phyloP scores from a whole-genome alignment of 1,140 invertebrate genomes.

The Papilio helenus region DNA sequence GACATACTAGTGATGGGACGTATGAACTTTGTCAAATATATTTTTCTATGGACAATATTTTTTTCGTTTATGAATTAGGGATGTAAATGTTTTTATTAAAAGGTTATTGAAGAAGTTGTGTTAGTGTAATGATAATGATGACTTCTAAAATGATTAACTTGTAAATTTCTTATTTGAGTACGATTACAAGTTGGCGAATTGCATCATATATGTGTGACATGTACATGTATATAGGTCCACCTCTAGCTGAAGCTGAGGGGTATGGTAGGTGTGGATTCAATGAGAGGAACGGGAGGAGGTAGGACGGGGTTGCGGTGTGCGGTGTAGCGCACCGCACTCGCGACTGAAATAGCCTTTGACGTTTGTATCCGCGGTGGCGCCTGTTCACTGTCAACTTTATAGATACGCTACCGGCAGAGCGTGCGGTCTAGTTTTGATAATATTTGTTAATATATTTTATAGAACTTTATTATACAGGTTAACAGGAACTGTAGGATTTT shows the following conservation, averaged over 20 bases:
- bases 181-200: not conserved
- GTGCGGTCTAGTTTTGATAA: not conserved
- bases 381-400: slow-evolving; percentile 80
- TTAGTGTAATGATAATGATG: too few relatives aligned
- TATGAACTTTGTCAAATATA: not conserved
- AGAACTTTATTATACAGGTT: too few relatives aligned
- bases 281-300: not conserved
- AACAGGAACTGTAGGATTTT: too few relatives aligned
- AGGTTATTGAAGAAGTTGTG: too few relatives aligned
- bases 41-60: not conserved
- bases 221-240: not conserved
- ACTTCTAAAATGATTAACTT: not conserved
- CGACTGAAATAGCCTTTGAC: slow-evolving; percentile 80
- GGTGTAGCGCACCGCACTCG: slow-evolving; percentile 61
- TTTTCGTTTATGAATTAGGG: not conserved
- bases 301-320: slow-evolving; percentile 45
- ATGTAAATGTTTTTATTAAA: too few relatives aligned
- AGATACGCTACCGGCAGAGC: slow-evolving; percentile 52
- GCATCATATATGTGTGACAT: not conserved
- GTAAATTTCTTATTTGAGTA: not conserved
- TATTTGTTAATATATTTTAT: not conserved
- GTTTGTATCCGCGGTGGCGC: slow-evolving; percentile 80
- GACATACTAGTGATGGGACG: slow-evolving; percentile 34
- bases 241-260: not conserved
- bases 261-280: not conserved